These are phyloP conservation scores for Harlomillsia oculata DNA, from an alignment of 1,140 invertebrate genomes.

Conservation along the genomic window DNA sequence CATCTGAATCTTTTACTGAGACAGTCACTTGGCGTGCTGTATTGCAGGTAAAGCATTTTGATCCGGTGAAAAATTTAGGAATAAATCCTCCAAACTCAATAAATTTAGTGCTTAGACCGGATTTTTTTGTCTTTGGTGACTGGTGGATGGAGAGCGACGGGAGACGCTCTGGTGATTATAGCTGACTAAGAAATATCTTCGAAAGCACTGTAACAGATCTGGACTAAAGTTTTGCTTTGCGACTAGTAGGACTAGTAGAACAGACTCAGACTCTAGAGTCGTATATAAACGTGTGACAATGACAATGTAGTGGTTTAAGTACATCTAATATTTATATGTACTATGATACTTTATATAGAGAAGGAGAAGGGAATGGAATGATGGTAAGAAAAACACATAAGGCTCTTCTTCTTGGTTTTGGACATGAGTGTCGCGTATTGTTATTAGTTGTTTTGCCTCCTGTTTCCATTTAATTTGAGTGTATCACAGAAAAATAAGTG, in stretches of 20 bases:
- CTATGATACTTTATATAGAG: too few species aligned
- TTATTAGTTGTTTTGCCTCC: too few species aligned
- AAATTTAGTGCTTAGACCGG: constrained; percentile 25
- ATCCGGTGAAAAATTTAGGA: constrained; percentile 17
- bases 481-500: neutral
- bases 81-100: constrained; percentile 27
- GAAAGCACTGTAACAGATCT: neutral
- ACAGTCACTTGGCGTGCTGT: neutral
- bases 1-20: neutral
- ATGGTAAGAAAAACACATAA: too few species aligned
- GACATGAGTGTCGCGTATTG: too few species aligned
- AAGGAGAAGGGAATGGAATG: too few species aligned
- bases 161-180: too few species aligned
- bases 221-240: neutral
- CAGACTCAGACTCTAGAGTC: neutral
- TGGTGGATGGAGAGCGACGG: constrained; percentile 2
- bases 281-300: neutral
- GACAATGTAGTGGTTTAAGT: neutral
- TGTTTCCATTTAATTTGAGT: neutral
- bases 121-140: neutral
- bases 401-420: too few species aligned
- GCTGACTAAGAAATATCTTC: neutral
- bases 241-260: neutral
- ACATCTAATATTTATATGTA: too few species aligned
- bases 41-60: constrained; percentile 16